Base-by-base conservation (phyloP, 2,888 invertebrate species). In the Clistopyga incitator region DNA sequence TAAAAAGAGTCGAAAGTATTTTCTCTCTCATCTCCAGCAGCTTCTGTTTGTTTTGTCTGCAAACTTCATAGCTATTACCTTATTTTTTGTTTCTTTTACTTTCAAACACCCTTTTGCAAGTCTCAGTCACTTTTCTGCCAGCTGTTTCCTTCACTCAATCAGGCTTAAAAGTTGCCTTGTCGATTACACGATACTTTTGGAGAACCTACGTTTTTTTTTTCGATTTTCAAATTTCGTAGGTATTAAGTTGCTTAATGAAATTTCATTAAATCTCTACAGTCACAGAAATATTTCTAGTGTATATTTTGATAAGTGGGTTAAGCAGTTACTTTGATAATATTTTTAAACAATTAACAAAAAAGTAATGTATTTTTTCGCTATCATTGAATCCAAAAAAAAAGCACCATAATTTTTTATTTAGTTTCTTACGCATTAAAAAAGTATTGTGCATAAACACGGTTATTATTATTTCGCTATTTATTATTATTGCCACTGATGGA, bases 1-100 rank as follows among this genome's bases (percentile, higher is more conserved):
- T 50, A 50, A 50, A 50, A 50, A 50, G n/a, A 50, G 6, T 50
- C 6, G 38, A 50, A 50, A 50, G 50, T 50, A 50, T 50, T 50
- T 18, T 50, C 50, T 50, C 50, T 50, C 50, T 50, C 50, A 50
- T 50, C 50, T 50, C 18, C 50, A n/a, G 18, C 8, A n/a, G 6
- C n/a, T 50, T 50, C n/a, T 50, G 18, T 50, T 50, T 50, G 50
- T 50, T 50, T 50, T 50, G 50, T 50, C 50, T 50, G 50, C 18
- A 18, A 50, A 50, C 50, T 50, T 50, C 50, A 6, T 18, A 50
- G 50, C 18, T 45, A 45, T 50, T 18, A 15, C 50, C 18, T 18
- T 8, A n/a, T 15, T 47, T 47, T n/a, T 50, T 18, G 0, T 50
- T 50, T 3, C 50, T 50, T 18, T 18, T 18, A n/a, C 18, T 18